Percentiles rank a stretch among this genome's conserved stretches.
Conservation (phyloP, 2,113 vertebrate genomes). For the Chaetodon trifascialis region DNA sequence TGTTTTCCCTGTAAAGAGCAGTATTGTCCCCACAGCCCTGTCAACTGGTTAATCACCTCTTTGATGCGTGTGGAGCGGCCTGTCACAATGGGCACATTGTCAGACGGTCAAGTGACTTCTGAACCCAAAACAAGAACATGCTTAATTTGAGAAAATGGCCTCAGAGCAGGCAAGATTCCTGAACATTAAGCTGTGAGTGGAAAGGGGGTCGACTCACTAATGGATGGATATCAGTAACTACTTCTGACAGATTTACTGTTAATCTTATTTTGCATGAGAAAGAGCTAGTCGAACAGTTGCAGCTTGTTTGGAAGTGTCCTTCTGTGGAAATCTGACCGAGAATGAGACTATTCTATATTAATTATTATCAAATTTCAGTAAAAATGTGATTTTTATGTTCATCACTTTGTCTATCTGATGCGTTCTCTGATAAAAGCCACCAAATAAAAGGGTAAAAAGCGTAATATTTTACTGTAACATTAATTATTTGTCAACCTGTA, state of each 20-base stretch:
- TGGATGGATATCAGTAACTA: conserved; percentile 38
- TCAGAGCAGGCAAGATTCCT: conserved; percentile 66
- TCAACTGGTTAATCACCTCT: conserved; percentile 86
- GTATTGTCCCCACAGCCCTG: conserved; percentile 81
- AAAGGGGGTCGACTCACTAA: conserved; percentile 22
- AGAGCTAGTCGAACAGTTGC: neutral
- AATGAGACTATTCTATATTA: neutral
- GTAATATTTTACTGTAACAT: neutral
- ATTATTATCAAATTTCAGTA: neutral
- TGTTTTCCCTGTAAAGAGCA: conserved; percentile 82
- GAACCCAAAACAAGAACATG: conserved; percentile 81
- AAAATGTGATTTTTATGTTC: neutral
- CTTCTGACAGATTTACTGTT: conserved; percentile 44
- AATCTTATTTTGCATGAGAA: conserved; percentile 24
- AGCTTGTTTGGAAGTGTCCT: conserved; percentile 14
- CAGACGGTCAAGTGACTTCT: conserved; percentile 78
- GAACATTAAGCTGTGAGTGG: conserved; percentile 42
- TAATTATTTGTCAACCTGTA: neutral
- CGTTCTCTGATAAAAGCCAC: neutral
- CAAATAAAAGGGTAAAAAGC: neutral
- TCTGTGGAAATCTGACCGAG: neutral
- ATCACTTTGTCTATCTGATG: neutral
- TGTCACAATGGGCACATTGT: conserved; percentile 85
- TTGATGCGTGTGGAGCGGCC: conserved; percentile 83
- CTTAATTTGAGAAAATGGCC: conserved; percentile 79